phyloP scores from a whole-genome alignment of 2,797 vertebrate species.

The Mormyrus proboscirostris region DNA sequence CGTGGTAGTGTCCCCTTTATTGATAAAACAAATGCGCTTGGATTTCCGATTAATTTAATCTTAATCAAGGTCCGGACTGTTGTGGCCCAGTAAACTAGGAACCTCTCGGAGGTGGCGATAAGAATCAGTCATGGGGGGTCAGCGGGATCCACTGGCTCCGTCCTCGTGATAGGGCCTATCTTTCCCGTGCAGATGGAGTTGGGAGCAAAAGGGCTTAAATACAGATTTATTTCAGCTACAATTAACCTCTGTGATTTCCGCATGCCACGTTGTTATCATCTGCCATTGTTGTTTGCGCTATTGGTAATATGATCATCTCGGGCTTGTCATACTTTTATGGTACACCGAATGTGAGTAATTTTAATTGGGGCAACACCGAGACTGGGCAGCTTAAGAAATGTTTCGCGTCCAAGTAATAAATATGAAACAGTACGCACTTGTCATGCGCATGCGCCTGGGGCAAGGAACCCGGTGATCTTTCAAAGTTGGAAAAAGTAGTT shows the following conservation, averaged over 20 bases:
- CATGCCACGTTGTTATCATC: conserved; percentile 42
- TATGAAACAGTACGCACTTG: background rate
- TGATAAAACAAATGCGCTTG: conserved; percentile 63
- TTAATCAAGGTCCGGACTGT: conserved; percentile 65
- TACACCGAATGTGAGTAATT: background rate
- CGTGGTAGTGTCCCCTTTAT: conserved; percentile 39
- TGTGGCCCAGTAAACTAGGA: conserved; percentile 67
- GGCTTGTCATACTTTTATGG: background rate
- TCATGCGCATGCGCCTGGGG: background rate
- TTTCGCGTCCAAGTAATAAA: background rate
- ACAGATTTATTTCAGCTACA: conserved; percentile 68
- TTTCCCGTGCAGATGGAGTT: conserved; percentile 62
- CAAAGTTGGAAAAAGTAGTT: background rate
- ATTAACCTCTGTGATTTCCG: conserved; percentile 52
- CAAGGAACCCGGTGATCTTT: background rate
- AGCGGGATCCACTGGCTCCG: conserved; percentile 40
- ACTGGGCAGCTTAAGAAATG: background rate
- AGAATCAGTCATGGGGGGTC: conserved; percentile 44
- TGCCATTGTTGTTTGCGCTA: background rate
- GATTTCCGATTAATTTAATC: conserved; percentile 78
- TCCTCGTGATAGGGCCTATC: conserved; percentile 66
- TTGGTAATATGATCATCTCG: background rate
- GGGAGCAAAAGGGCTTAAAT: conserved; percentile 60
- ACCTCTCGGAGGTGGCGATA: conserved; percentile 54
- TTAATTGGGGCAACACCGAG: conserved; percentile 3